Percentiles rank a stretch among this genome's conserved stretches.
Evolutionary conservation across 2,888 invertebrate genomes (phyloP).

Genomic region (Bembecia ichneumoniformis): DNA sequence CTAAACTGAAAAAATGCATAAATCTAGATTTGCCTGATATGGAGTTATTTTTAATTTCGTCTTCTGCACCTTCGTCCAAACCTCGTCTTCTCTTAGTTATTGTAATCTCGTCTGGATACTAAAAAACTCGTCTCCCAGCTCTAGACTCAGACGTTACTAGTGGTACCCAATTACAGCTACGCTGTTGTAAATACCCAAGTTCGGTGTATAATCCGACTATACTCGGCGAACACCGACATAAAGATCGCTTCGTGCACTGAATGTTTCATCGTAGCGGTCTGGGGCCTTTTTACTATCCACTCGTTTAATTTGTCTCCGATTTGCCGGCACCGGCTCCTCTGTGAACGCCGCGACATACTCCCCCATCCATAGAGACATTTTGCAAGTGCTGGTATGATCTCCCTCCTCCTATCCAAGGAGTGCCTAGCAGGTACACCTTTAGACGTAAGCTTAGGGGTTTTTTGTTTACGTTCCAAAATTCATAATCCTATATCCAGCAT

Average conservation of each 20-base stretch:
- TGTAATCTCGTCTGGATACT: no score
- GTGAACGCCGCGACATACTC: constrained; percentile 7
- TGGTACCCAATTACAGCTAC: neutral
- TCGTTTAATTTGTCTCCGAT: constrained; percentile 55
- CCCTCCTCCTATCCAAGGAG: no score
- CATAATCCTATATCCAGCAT: no score
- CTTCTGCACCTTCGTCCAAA: no score
- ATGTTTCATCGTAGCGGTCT: constrained; percentile 27
- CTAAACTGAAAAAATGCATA: no score
- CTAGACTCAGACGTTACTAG: neutral
- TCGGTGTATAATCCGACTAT: neutral
- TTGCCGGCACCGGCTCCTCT: constrained; percentile 28
- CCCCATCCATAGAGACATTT: constrained; percentile 10
- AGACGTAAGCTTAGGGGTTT: no score
- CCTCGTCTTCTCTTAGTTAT: no score
- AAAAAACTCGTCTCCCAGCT: neutral
- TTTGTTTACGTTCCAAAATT: no score
- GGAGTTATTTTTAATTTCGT: no score
- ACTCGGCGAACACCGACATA: constrained; percentile 19
- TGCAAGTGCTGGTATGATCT: neutral
- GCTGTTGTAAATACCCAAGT: neutral
- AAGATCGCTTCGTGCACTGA: constrained; percentile 36
- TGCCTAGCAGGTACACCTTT: no score
- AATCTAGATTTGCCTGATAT: no score
- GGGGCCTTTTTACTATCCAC: constrained; percentile 20